phyloP scores from a whole-genome alignment of 53 echinoderm and acorn worm genomes.

The Glandiceps talaboti region DNA sequence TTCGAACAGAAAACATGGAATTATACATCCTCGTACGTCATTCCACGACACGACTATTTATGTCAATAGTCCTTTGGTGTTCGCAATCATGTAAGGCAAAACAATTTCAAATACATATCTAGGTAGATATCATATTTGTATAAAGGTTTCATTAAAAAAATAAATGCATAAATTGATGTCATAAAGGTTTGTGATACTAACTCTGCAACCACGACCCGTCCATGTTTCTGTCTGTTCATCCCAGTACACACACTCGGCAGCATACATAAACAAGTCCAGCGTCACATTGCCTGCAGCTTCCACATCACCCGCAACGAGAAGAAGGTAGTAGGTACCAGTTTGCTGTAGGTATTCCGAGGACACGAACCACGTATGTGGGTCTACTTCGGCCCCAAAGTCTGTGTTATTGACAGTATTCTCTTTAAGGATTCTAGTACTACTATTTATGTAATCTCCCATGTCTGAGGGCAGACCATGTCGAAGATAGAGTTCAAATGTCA shows the following conservation, averaged over 20 bases:
- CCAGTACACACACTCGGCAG: slow-evolving; percentile 51
- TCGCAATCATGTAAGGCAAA: too few relatives aligned
- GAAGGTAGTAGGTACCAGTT: background rate
- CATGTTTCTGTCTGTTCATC: slow-evolving; percentile 40
- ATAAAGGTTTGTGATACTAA: slow-evolving; percentile 1
- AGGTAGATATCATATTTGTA: too few relatives aligned
- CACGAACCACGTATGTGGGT: background rate
- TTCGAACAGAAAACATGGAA: too few relatives aligned
- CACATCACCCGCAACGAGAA: background rate
- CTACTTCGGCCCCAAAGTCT: background rate
- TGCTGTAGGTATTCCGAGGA: background rate
- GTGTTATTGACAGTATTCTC: background rate
- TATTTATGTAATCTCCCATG: background rate
- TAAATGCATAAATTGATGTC: too few relatives aligned
- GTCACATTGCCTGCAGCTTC: background rate
- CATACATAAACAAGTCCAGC: slow-evolving; percentile 2
- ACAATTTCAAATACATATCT: too few relatives aligned
- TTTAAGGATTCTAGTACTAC: background rate
- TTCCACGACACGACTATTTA: too few relatives aligned
- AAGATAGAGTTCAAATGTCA: background rate
- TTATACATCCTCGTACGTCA: too few relatives aligned
- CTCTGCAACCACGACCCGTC: slow-evolving; percentile 43
- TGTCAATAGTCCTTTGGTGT: too few relatives aligned
- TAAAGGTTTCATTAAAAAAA: too few relatives aligned
- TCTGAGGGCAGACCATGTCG: background rate